These are phyloP conservation scores for Acanthaster planci DNA, from an alignment of 35 echinoderm and acorn worm genomes.

Conservation along the genomic window DNA sequence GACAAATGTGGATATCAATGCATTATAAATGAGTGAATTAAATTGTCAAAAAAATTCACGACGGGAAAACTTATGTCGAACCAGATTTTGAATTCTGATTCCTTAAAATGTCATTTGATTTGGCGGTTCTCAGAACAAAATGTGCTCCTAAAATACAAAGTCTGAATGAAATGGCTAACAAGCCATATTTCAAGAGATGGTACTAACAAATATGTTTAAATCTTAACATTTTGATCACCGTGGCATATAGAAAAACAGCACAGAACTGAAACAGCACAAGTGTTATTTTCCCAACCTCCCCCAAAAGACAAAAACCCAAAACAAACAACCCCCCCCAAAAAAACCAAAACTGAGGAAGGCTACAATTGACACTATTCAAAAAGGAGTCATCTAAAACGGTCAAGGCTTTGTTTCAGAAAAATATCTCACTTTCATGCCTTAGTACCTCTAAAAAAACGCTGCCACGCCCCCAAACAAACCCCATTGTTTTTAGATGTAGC, in stretches of 20 bases:
- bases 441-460: too few relatives aligned
- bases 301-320: not conserved
- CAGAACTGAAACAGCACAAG: not conserved
- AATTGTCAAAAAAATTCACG: too few relatives aligned
- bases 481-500: not conserved
- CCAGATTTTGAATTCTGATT: too few relatives aligned
- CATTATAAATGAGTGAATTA: too few relatives aligned
- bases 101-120: too few relatives aligned
- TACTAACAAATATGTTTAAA: too few relatives aligned
- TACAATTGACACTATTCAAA: not conserved
- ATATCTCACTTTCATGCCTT: constrained; percentile 15
- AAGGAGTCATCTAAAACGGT: not conserved
- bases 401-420: constrained; percentile 23
- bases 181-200: too few relatives aligned
- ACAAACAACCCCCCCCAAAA: not conserved
- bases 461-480: not conserved
- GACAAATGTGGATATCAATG: too few relatives aligned
- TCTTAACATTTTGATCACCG: not conserved
- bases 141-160: too few relatives aligned
- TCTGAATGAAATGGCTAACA: too few relatives aligned
- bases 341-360: not conserved
- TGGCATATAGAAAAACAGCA: constrained; percentile 11
- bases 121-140: too few relatives aligned
- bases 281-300: not conserved
- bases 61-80: too few relatives aligned